Conservation (phyloP, 53 echinoderm and acorn worm genomes). For the Temnopleurus reevesii region DNA sequence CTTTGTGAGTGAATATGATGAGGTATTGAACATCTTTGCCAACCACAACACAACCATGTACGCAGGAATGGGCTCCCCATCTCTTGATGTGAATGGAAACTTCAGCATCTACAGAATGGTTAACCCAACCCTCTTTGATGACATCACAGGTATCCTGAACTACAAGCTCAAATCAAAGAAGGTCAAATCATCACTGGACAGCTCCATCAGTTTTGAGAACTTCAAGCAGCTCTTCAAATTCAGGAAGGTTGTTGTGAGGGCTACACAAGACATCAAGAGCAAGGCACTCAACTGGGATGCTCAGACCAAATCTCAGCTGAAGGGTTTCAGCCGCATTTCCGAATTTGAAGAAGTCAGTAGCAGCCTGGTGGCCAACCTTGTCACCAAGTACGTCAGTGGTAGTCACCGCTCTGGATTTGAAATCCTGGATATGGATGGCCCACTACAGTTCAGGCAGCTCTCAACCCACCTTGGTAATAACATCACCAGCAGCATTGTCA, state of each 20-base stretch:
- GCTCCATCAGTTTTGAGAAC: conserved; percentile 44
- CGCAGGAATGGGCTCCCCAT: conserved; percentile 54
- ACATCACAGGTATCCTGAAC: conserved; percentile 52
- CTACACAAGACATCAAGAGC: conserved; percentile 49
- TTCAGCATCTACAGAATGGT: conserved; percentile 71
- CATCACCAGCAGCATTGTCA: conserved; percentile 63
- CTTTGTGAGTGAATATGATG: background rate
- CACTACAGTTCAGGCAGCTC: background rate
- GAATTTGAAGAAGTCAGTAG: conserved; percentile 45
- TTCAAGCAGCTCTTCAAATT: conserved; percentile 68
- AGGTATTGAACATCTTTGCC: conserved; percentile 14
- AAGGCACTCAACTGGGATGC: conserved; percentile 55
- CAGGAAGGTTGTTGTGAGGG: conserved; percentile 12
- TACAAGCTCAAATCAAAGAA: conserved; percentile 52
- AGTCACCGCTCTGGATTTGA: conserved; percentile 40
- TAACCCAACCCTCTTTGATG: conserved; percentile 61
- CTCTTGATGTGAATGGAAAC: conserved; percentile 69
- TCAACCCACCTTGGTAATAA: conserved; percentile 24
- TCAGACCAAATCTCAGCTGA: background rate
- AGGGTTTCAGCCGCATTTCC: conserved; percentile 20
- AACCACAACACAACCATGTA: conserved; percentile 52
- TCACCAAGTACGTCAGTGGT: conserved; percentile 52
- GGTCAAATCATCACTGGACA: conserved; percentile 37
- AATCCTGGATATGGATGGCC: conserved; percentile 36
- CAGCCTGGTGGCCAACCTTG: conserved; percentile 29